Percentiles rank a stretch among this genome's conserved stretches.
Conservation (phyloP, 1,140 invertebrate species). For the Diorhabda elongata region DNA sequence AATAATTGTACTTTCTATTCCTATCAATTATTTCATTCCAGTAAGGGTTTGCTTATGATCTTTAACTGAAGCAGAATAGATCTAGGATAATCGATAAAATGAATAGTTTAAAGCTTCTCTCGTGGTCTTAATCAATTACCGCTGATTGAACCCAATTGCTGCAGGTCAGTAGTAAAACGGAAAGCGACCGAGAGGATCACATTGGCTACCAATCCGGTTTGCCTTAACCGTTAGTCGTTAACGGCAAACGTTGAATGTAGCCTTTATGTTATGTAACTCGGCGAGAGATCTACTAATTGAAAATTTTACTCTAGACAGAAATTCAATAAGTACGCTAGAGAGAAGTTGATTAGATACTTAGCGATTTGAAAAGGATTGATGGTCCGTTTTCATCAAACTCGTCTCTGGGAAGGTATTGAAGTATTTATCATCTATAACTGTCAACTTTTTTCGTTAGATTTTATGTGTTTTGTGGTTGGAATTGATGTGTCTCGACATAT, state of each 20-base stretch:
- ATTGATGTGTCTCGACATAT: too few species aligned
- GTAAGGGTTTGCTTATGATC: too few species aligned
- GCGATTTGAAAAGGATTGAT: neutral
- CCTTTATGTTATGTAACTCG: conserved; percentile 7
- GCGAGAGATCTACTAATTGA: conserved; percentile 12
- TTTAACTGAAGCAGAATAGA: conserved; percentile 1
- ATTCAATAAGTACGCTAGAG: neutral
- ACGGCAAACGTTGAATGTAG: neutral
- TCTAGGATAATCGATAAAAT: conserved; percentile 30
- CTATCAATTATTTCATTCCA: too few species aligned
- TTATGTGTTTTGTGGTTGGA: too few species aligned
- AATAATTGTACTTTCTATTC: too few species aligned
- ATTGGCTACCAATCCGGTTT: conserved; percentile 20
- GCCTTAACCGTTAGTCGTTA: conserved; percentile 8
- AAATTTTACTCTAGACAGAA: neutral
- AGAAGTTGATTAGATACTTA: neutral
- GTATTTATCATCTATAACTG: too few species aligned
- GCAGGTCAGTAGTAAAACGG: conserved; percentile 23
- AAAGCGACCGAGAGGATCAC: conserved; percentile 22
- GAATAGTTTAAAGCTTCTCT: conserved; percentile 27
- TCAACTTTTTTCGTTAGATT: too few species aligned
- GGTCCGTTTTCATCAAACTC: too few species aligned
- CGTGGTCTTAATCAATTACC: conserved; percentile 35
- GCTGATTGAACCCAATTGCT: conserved; percentile 37
- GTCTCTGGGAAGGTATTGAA: too few species aligned